These are phyloP conservation scores for Cantharis rufa DNA, from an alignment of 2,888 invertebrate species.

Conservation along the genomic window DNA sequence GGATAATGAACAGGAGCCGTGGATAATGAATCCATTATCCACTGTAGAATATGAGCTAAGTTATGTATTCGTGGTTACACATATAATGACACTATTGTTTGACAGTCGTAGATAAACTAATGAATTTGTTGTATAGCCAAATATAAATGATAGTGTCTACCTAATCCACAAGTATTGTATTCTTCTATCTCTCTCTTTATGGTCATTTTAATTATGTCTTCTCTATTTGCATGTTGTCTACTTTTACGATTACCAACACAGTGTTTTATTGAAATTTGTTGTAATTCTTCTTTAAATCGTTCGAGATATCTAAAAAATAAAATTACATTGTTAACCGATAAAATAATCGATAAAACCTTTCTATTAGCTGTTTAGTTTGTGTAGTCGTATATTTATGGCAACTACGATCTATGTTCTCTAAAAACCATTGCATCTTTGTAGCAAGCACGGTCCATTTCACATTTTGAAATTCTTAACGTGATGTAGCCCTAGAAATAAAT, in stretches of 20 bases:
- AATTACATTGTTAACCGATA: too few species aligned
- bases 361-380: constrained; percentile 63
- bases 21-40: too few species aligned
- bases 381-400: constrained; percentile 62
- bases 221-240: constrained; percentile 78
- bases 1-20: too few species aligned
- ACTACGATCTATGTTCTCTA: constrained; percentile 64
- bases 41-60: too few species aligned
- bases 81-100: too few species aligned
- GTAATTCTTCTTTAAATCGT: constrained; percentile 76
- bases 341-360: constrained; percentile 44
- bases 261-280: constrained; percentile 78
- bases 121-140: neutral
- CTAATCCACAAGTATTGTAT: constrained; percentile 74
- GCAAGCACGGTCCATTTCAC: constrained; percentile 75
- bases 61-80: too few species aligned
- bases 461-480: constrained; percentile 56
- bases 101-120: too few species aligned
- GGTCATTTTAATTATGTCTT: constrained; percentile 78
- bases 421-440: constrained; percentile 81
- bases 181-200: constrained; percentile 74
- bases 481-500: neutral
- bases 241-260: constrained; percentile 75
- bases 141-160: constrained; percentile 10
- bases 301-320: constrained; percentile 58